Percentiles rank a stretch among this genome's conserved stretches.
phyloP scores from a whole-genome alignment of 1,140 invertebrate species.

The Lepidurus arcticus region DNA sequence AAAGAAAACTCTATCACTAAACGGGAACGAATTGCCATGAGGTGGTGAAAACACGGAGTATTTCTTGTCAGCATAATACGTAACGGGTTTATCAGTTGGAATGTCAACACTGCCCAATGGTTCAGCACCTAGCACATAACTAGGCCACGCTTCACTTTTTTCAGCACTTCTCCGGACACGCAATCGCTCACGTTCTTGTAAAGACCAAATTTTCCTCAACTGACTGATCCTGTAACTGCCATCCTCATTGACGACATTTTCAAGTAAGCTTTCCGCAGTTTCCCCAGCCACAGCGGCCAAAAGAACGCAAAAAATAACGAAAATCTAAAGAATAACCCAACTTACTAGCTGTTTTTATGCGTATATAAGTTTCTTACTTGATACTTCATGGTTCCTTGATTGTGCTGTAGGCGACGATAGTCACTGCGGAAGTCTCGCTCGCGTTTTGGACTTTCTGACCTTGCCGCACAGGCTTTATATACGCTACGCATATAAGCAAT shows the following conservation, averaged over 20 bases:
- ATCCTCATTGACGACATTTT: neutral
- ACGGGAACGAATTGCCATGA: neutral
- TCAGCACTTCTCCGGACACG: neutral
- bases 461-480: constrained; percentile 5
- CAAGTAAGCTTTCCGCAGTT: neutral
- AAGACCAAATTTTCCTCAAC: neutral
- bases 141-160: constrained; percentile 1
- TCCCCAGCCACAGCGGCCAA: neutral
- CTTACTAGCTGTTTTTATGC: neutral
- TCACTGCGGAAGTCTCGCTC: neutral
- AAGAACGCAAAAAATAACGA: neutral
- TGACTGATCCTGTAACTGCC: neutral
- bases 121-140: neutral
- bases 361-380: neutral
- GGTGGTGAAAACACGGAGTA: constrained; percentile 11
- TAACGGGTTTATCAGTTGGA: neutral
- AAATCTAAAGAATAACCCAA: neutral
- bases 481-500: neutral
- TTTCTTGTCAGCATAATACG: neutral
- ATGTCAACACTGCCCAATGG: neutral
- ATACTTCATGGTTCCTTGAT: neutral
- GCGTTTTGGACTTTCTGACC: neutral
- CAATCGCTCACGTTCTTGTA: neutral
- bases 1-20: neutral
- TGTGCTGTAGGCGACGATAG: neutral